Conservation (phyloP, 2,113 vertebrate species). For the Seriola dumerili region DNA sequence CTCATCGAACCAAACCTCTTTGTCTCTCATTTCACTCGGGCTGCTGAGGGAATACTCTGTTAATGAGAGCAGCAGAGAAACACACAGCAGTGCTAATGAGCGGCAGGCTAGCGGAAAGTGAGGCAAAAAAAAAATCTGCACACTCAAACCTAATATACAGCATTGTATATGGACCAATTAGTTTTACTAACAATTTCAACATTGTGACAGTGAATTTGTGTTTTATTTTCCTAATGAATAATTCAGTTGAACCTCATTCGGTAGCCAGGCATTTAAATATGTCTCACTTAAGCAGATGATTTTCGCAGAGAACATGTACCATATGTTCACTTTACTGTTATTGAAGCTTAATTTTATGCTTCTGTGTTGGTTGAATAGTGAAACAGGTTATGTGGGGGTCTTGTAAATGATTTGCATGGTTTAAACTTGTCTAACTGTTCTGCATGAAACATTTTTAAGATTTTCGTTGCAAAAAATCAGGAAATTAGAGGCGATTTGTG, state of each 20-base stretch:
- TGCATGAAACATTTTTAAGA: not conserved
- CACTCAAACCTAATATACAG: not conserved
- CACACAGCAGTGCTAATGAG: conserved; percentile 32
- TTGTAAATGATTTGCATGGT: not conserved
- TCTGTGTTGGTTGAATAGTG: not conserved
- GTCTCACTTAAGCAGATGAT: not conserved
- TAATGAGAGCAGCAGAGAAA: conserved; percentile 41
- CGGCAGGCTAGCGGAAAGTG: not conserved
- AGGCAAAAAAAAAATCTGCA: not conserved
- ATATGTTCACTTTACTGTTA: too few species aligned
- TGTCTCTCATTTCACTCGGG: conserved; percentile 21
- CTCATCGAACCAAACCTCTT: conserved; percentile 13
- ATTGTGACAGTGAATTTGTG: not conserved
- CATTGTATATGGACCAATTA: not conserved
- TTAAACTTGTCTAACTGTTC: not conserved
- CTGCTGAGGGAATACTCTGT: conserved; percentile 27
- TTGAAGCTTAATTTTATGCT: not conserved
- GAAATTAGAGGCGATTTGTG: not conserved
- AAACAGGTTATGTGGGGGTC: not conserved
- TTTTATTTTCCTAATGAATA: conserved; percentile 7
- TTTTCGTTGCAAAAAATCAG: not conserved
- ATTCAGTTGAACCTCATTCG: not conserved
- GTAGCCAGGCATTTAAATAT: not conserved
- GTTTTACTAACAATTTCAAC: conserved; percentile 1
- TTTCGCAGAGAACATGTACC: not conserved